Evolutionary conservation across 2,113 vertebrate genomes (phyloP), one percentile per base, ranked within the genome.

Genomic region (Origma solitaria): DNA sequence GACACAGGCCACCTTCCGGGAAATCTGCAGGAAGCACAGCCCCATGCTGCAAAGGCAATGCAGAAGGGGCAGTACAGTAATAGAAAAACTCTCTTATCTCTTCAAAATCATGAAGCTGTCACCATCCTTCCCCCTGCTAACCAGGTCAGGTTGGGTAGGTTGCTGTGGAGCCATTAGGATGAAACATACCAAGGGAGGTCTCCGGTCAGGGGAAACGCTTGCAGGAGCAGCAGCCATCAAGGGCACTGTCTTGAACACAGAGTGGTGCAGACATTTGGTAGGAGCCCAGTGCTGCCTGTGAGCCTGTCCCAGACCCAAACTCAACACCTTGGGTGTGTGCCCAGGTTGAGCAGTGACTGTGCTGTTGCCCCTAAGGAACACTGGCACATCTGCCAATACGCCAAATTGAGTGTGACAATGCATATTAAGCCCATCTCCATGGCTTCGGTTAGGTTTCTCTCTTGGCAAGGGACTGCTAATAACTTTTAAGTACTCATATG

Each of bases 371-470:
- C 4, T 7, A n/a, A 45, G 38, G n/a, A 62, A 8, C n/a, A 8
- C n/a, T 24, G 37, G 15, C 54, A 65, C 15, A 13, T 33, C 33
- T 57, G n/a, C 13, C 0, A 0, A 8, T 23, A 9, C 4, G 22
- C 31, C 62, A 61, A 49, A 83, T 5, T 17, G 53, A 80, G 25
- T 1, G 2, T 25, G 22, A 72, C 15, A 27, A 13, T 9, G 30
- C 7, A 19, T 24, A 20, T 69, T n/a, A 77, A 81, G 10, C 40
- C n/a, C 11, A 65, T 17, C 21, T 35, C 5, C 6, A 1, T 15
- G 28, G 49, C 5, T 86, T 88, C 75, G 47, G 16, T 24, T 30
- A 64, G 14, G 33, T 38, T 85, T 42, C 21, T 90, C 10, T 56
- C 24, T 68, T 53, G 56, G 38, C 14, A 83, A 45, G 38, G 23